Base-by-base conservation (phyloP, 1,140 invertebrate species). In the Drosophila pallidifrons region DNA sequence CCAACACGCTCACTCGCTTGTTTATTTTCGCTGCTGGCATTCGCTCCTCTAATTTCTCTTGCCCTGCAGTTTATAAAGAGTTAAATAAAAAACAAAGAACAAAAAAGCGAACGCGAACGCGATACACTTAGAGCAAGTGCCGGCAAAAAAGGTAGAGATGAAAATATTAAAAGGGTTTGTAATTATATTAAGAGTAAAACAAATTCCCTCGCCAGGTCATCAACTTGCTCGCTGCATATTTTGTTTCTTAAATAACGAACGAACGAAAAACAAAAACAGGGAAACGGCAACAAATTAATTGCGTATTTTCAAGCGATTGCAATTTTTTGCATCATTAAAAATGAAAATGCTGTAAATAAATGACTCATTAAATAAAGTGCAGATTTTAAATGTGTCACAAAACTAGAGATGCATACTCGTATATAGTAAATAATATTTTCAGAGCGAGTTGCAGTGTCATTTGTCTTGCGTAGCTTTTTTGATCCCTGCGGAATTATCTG, bases 41-140 rank as follows among this genome's bases (percentile, higher is more conserved):
- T 88, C 77, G 69, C 85, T 80, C 68, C 77, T 89, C 83, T 88
- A 89, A 88, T 88, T 88, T 87, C 77, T 83, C 77, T 77, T 88
- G 83, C 83, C 60, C 74, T 80, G 73, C 83, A 87, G 63, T 88
- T 88, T 86, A 87, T 72, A 71, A 77, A 80, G 79, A 89, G 80
- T 88, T 88, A 89, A 88, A 87, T 80, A 79, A 87, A 69, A 81
- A 43, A 3, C 32, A 7, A 32, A 32, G 0, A 32, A 32, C 0
- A 32, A 32, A 32, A 32, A 6, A 32, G 30, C 7, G 7, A 35
- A 43, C 10, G 41, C 41, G n/a, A 43, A 82, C 65, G 83, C 82
- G 72, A 86, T 86, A 79, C 72, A 79, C 65, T 88, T 82, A 68
- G 43, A 54, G 43, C 32, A 75, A 25, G 57, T 46, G 38, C 55